Evolutionary conservation across 2,113 vertebrate species (phyloP), one percentile per base, ranked within the genome.

Genomic region (Ranitomeya imitator): DNA sequence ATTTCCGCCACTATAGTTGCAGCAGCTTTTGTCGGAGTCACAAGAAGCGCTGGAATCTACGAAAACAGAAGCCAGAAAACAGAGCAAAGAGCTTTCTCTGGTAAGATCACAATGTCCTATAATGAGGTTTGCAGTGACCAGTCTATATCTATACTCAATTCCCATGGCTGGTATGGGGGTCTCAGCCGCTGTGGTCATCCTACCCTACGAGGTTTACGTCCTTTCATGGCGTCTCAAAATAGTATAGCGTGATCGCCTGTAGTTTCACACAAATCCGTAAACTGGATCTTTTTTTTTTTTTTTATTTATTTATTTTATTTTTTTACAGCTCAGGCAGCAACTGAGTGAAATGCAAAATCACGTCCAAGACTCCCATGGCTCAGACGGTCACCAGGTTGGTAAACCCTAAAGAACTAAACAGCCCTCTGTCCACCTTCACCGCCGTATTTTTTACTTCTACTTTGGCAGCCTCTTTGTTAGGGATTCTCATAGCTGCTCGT

Each of bases 11-110:
- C 0, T 8, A 9, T 89, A 99, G 98, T 90, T 99, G 92, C 96
- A 94, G 90, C 93, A 95, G 45, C 95, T 97, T 89, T 93, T 99
- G 90, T 93, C 93, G 18, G 96, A 97, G 76, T 93, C 95, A 89
- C 96, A 96, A 86, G 94, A 92, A 90, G 96, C 97, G 90, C 92
- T 98, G 92, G 95, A 96, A 51, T 88, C 92, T 89, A 94, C 96
- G 65, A 96, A 95, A 92, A 93, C 89, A 1, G 97, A 98, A 93
- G 94, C 92, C 0, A 95, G 96, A 94, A 96, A 96, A 67, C 96
- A 97, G 82, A 97, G 93, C 90, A 92, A 95, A 65, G 98, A 98
- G 90, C 96, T 99, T 19, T 89, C 93, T 55, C 93, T 96, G 97
- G 98, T 99, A 93, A 92, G 89, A 80, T 83, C 79, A 14, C 23